Evolutionary conservation across 1,140 invertebrate genomes (phyloP).

Genomic region (Radopholus similis): DNA sequence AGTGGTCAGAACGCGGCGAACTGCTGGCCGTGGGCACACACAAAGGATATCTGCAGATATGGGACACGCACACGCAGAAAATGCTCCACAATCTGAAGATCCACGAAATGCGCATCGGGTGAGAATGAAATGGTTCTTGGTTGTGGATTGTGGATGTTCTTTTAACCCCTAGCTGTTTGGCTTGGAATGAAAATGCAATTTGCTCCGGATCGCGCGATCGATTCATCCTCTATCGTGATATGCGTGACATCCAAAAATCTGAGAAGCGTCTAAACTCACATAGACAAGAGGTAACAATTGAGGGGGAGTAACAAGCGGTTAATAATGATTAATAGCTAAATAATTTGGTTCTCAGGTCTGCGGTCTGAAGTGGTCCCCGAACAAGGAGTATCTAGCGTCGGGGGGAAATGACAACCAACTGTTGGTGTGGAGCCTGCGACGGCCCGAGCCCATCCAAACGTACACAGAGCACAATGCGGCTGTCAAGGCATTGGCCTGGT

Average conservation of each 20-base stretch:
- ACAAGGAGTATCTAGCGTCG: constrained; percentile 93
- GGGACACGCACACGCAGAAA: constrained; percentile 81
- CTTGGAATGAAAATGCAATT: constrained; percentile 92
- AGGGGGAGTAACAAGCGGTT: too few species aligned
- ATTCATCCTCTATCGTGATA: constrained; percentile 87
- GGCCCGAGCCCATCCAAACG: constrained; percentile 81
- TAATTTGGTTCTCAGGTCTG: constrained; percentile 68
- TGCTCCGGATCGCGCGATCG: constrained; percentile 92
- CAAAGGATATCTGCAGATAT: constrained; percentile 51
- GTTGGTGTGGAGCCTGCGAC: constrained; percentile 93
- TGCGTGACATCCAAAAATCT: constrained; percentile 76
- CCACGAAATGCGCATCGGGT: constrained; percentile 76
- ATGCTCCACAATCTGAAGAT: constrained; percentile 83
- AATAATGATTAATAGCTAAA: not conserved
- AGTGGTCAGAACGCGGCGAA: constrained; percentile 95
- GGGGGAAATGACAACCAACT: constrained; percentile 98
- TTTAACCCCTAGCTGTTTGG: too few species aligned
- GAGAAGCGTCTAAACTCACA: constrained; percentile 73
- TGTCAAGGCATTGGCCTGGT: constrained; percentile 97
- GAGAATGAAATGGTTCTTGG: too few species aligned
- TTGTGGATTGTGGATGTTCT: too few species aligned
- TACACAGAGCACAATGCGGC: constrained; percentile 96
- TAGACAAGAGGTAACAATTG: constrained; percentile 85
- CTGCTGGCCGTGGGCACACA: constrained; percentile 95
- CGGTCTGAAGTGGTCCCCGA: constrained; percentile 98